Conservation (phyloP, 1,140 invertebrate genomes). For the Trichogramma pretiosum region DNA sequence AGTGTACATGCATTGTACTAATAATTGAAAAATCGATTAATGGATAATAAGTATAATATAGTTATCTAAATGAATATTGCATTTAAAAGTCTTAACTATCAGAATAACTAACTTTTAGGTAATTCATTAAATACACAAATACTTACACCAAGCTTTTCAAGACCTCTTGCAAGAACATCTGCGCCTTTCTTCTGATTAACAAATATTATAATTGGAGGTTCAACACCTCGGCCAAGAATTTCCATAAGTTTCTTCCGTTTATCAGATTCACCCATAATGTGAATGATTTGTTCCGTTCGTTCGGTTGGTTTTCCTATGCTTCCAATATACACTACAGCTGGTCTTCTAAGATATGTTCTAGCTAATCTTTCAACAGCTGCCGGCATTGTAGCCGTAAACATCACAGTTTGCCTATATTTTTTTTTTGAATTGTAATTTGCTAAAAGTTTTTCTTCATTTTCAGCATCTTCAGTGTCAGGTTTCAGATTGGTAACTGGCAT, state of each 20-base stretch:
- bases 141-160: constrained; percentile 88
- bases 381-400: constrained; percentile 99
- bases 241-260: constrained; percentile 87
- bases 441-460: constrained; percentile 85
- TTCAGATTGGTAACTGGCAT: constrained; percentile 99
- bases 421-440: constrained; percentile 95
- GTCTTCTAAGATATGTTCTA: constrained; percentile 86
- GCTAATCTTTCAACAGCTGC: constrained; percentile 94
- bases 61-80: neutral
- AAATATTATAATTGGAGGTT: constrained; percentile 98
- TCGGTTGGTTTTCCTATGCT: constrained; percentile 98
- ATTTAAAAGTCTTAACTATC: neutral
- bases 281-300: constrained; percentile 94
- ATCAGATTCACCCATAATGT: constrained; percentile 88
- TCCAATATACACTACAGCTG: constrained; percentile 97
- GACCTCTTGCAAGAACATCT: constrained; percentile 90
- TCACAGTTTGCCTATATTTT: constrained; percentile 97
- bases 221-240: constrained; percentile 75
- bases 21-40: constrained; percentile 27
- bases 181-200: constrained; percentile 99
- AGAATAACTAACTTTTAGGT: neutral
- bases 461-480: constrained; percentile 96
- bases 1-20: constrained; percentile 91
- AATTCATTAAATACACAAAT: neutral
- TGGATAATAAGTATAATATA: constrained; percentile 5